These are phyloP conservation scores for Rynchops niger DNA, from an alignment of 2,113 vertebrate genomes.

Conservation along the genomic window DNA sequence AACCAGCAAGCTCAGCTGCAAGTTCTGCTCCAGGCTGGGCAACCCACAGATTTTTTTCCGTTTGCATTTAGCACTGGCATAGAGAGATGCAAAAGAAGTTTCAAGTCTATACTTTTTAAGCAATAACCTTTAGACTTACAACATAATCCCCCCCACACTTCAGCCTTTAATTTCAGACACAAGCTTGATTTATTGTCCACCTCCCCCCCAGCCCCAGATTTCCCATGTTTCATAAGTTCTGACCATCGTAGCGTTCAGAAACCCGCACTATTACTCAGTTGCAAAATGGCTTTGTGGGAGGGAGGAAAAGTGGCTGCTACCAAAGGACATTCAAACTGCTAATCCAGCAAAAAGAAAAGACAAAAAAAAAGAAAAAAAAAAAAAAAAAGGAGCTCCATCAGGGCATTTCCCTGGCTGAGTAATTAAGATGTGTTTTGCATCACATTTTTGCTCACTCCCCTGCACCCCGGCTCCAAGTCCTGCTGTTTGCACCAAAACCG, in stretches of 20 bases:
- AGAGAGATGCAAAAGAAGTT: neutral
- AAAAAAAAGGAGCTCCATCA: neutral
- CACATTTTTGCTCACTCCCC: neutral
- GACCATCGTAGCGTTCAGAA: rapidly evolving
- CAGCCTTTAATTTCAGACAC: neutral
- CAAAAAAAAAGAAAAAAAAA: neutral
- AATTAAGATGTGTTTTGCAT: slow-evolving; percentile 31
- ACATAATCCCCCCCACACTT: neutral
- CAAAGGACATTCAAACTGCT: neutral
- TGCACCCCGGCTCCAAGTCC: neutral
- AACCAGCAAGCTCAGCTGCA: neutral
- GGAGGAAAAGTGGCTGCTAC: neutral
- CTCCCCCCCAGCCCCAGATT: rapidly evolving
- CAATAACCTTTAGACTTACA: neutral
- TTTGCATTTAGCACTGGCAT: neutral
- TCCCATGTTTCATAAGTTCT: neutral
- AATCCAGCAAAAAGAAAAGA: neutral
- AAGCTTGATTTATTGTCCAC: neutral
- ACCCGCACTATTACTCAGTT: neutral
- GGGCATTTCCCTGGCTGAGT: neutral
- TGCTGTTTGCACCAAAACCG: neutral
- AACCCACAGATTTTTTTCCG: neutral
- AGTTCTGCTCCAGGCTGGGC: neutral
- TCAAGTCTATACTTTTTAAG: neutral
- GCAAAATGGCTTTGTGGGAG: neutral